Evolutionary conservation across 2,797 vertebrate genomes (phyloP).

Genomic region (Pampus argenteus): DNA sequence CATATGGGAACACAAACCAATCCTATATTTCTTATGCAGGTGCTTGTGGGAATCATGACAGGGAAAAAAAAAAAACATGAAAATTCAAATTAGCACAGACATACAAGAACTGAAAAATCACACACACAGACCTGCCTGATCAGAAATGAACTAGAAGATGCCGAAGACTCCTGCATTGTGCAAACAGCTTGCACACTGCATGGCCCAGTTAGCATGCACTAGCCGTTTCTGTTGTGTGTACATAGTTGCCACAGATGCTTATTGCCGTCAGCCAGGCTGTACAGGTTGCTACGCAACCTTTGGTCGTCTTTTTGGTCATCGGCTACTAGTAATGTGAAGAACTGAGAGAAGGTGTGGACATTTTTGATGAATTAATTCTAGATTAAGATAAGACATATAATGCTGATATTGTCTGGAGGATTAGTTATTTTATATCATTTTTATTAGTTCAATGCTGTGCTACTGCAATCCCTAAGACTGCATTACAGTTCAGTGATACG

Average conservation of each 20-base stretch:
- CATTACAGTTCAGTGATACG: not conserved
- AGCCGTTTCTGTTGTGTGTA: constrained; percentile 35
- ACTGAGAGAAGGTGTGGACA: constrained; percentile 17
- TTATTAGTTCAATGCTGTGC: not conserved
- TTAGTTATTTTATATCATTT: fast-evolving
- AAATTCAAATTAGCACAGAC: constrained; percentile 71
- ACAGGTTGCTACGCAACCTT: constrained; percentile 73
- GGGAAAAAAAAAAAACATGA: constrained; percentile 37
- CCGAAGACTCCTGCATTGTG: constrained; percentile 9
- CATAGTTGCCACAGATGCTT: constrained; percentile 50
- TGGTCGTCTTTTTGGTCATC: constrained; percentile 40
- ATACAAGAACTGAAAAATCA: constrained; percentile 21
- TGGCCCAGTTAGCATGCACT: constrained; percentile 31
- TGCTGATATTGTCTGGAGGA: not conserved
- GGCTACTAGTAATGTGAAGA: constrained; percentile 1
- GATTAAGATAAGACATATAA: not conserved
- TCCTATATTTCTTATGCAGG: constrained; percentile 41
- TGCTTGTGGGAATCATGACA: constrained; percentile 50
- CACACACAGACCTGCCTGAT: constrained; percentile 1
- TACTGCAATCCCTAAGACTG: not conserved
- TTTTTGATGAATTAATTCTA: constrained; percentile 7
- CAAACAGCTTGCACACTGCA: constrained; percentile 7
- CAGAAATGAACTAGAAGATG: not conserved
- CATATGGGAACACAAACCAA: constrained; percentile 34
- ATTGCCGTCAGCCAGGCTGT: constrained; percentile 48